Evolutionary conservation across 1,140 invertebrate species (phyloP), one percentile per base, ranked within the genome.

Genomic region (Helicoverpa armigera): DNA sequence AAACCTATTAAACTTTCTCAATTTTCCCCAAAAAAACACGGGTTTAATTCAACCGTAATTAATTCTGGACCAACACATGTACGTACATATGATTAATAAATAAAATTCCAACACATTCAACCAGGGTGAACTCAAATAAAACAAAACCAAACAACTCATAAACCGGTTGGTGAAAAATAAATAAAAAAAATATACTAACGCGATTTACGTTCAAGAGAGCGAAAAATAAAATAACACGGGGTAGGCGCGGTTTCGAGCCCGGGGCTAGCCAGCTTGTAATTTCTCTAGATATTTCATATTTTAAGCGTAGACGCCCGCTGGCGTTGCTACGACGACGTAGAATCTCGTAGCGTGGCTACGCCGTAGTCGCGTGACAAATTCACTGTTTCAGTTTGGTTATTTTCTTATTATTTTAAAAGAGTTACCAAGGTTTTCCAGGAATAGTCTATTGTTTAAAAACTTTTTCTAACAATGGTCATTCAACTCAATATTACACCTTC

Each of bases 231-330:
- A 94, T 93, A 94, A 93, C 90, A 89, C 90, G 89, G 87, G 85
- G 89, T 92, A 92, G 89, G 90, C 92, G 92, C 92, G 88, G 89
- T 87, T 91, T 91, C 86, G 84, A 86, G 92, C 91, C 91, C 86
- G 74, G 84, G 86, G 91, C 84, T 85, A 86, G 63, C 81, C 85
- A 77, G 85, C 84, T 88, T 92, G 91, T 92, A 94, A 92, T 94
- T 91, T 92, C 92, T 91, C 91, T 89, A 88, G 89, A 93, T 91
- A 93, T 93, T 92, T 93, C 88, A 93, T 93, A 93, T 92, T 94
- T 93, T 89, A 91, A 88, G 83, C 90, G 90, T 92, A 92, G 92
- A 92, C 91, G 86, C 89, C 90, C 90, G 89, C 83, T 72, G 89
- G 92, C 91, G 86, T 83, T 88, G 81, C 90, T 89, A 90, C 90